Base-by-base conservation (phyloP, 1,140 invertebrate genomes). In the Oedothorax gibbosus region DNA sequence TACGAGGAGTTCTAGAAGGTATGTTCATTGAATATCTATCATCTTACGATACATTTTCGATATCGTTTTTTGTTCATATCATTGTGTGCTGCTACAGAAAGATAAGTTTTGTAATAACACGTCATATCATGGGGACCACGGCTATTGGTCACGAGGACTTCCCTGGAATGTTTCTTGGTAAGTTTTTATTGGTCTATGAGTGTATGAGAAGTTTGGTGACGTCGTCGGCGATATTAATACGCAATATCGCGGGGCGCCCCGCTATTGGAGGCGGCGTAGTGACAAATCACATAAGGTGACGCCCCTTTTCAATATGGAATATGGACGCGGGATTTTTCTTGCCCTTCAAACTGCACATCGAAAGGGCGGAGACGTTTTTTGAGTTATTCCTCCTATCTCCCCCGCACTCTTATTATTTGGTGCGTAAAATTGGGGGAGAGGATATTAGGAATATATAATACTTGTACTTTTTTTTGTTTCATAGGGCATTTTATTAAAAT, bases 301-400 rank as follows among this genome's bases (percentile, higher is more conserved):
- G 82, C 82, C 82, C 82, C 82, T 65, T 84, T 84, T 84, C 82
- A 60, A 84, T 84, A 84, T 84, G 82, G 82, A 84, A 84, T 84
- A 84, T 84, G 73, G 60, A 84, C 50, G 82, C 62, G 72, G 80
- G 66, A 66, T 84, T 76, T 84, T 75, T 75, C 57, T 49, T 71
- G 60, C 66, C 53, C 62, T 84, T 50, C 68, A 53, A 69, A 73
- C 53, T 15, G 66, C 53, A 71, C 66, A 65, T n/a, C 66, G 64
- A 81, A 81, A 66, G 78, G 78, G 68, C 64, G 78, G 77, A 79
- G 68, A 66, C 64, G n/a, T 66, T 79, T 56, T 68, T 62, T 56
- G 54, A 56, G 8, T n/a, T 57, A n/a, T 57, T 20, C 72, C 54
- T 50, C 18, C 69, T 12, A 9, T 18, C 7, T 51, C 69, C 49